phyloP scores from a whole-genome alignment of 2,888 invertebrate genomes.

The Netelia inedita region DNA sequence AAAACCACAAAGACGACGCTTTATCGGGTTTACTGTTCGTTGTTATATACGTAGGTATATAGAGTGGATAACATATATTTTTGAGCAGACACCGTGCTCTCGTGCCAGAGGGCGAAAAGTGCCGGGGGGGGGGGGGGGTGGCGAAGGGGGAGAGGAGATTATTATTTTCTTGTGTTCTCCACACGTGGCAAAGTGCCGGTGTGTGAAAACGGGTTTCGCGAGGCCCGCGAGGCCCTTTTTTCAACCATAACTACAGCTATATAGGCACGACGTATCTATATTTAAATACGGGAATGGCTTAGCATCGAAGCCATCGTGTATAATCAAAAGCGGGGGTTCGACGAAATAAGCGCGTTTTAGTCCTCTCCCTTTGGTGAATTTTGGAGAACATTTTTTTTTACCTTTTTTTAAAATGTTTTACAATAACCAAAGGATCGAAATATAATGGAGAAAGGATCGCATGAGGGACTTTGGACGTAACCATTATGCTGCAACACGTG shows the following conservation, averaged over 20 bases:
- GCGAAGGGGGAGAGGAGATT: conserved; percentile 7
- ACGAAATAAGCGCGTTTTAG: conserved; percentile 30
- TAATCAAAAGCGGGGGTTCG: conserved; percentile 51
- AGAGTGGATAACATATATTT: conserved; percentile 32
- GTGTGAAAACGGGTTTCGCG: conserved; percentile 57
- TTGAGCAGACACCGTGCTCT: conserved; percentile 17
- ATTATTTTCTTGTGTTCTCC: conserved; percentile 47
- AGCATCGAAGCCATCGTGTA: conserved; percentile 47
- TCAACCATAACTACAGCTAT: not conserved
- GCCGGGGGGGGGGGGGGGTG: not conserved
- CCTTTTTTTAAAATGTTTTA: not conserved
- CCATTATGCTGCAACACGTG: conserved; percentile 15
- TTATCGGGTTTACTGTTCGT: conserved; percentile 14
- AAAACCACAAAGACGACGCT: not conserved
- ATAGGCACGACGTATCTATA: not conserved
- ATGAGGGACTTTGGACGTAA: conserved; percentile 21
- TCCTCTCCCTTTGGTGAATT: conserved; percentile 12
- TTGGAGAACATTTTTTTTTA: conserved; percentile 10
- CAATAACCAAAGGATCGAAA: conserved; percentile 32
- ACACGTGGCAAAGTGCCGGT: conserved; percentile 56
- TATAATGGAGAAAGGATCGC: conserved; percentile 46
- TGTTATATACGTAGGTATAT: not conserved
- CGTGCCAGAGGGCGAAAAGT: not conserved
- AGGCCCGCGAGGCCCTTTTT: conserved; percentile 37
- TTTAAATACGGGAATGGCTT: conserved; percentile 9